Base-by-base conservation (phyloP, 1,140 invertebrate genomes). In the Oryzaephilus surinamensis region DNA sequence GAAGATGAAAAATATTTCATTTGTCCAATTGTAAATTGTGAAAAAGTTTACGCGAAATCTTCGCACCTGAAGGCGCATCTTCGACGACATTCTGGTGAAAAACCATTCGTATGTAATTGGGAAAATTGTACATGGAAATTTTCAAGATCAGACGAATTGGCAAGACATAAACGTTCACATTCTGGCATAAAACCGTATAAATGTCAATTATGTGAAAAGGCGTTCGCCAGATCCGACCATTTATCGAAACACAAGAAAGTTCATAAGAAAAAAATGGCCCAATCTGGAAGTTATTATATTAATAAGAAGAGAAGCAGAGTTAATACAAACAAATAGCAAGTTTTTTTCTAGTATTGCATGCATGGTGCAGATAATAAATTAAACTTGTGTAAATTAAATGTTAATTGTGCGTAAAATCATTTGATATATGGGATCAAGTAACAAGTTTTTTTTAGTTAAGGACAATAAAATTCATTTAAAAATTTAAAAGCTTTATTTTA, bases 31-130 rank as follows among this genome's bases (percentile, higher is more conserved):
- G 58, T 61, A 12, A 68, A 66, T 32, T 79, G 76, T 48, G 65
- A 71, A 2, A 79, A 86, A 63, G 63, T 83, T 1, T 97, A 97
- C 52, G 87, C 89, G 35, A 97, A 97, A 62, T 81, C 85, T 11
- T 93, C 89, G 6, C 92, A 97, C 61, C 70, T 97, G 13, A 93
- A 95, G 56, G 91, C 93, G 2, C 94, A 97, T 58, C 61, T 95
- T 31, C 70, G 93, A 2, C 73, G 93, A 7, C 93, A 97, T 63
- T 88, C 91, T 1, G 93, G 92, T 1, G 91, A 96, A 63, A 96
- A 96, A 57, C 93, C 93, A 0, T 97, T 96, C 55, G 69, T 70
- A 3, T 87, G 83, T 58, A 84, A 80, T 29, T 97, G 92, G 92
- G 68, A 78, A 2, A 84, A 81, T n/a, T 97, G 93, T 62, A 76